A percentile compares a stretch with the other conserved stretches of the same genome.
phyloP scores from a whole-genome alignment of 1,140 invertebrate species.

The Thrips palmi region DNA sequence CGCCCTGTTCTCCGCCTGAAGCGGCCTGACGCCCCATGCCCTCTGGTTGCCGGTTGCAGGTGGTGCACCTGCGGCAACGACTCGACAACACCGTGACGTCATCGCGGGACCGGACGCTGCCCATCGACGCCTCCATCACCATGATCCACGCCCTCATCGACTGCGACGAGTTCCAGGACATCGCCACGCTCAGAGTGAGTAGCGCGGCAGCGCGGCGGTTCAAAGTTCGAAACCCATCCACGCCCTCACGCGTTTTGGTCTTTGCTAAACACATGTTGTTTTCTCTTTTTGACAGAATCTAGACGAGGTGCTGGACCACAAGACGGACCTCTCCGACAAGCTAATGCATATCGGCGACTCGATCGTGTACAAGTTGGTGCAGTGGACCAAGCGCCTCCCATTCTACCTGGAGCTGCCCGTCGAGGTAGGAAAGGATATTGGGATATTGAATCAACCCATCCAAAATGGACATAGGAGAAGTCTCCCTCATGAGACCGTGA shows the following conservation, averaged over 20 bases:
- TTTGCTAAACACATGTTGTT: background rate
- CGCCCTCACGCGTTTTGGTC: background rate
- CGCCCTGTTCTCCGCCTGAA: too few species aligned
- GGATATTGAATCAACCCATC: background rate
- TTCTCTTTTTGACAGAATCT: slow-evolving; percentile 45
- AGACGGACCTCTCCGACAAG: slow-evolving; percentile 77
- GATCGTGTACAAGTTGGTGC: slow-evolving; percentile 90
- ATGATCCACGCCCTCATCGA: slow-evolving; percentile 84
- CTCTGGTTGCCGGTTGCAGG: slow-evolving; percentile 28
- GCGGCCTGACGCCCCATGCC: too few species aligned
- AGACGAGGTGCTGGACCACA: slow-evolving; percentile 75
- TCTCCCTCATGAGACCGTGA: too few species aligned
- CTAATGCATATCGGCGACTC: slow-evolving; percentile 89
- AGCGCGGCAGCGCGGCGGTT: background rate
- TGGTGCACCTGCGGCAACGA: slow-evolving; percentile 69
- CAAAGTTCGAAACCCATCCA: background rate
- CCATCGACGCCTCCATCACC: slow-evolving; percentile 56
- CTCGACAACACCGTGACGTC: slow-evolving; percentile 72
- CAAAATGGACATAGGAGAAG: too few species aligned
- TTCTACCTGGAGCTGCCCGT: slow-evolving; percentile 91
- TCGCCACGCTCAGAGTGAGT: slow-evolving; percentile 56
- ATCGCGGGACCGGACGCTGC: slow-evolving; percentile 61
- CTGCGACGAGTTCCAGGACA: slow-evolving; percentile 90
- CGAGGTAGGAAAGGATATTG: slow-evolving; percentile 31
- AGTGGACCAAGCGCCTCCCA: slow-evolving; percentile 94